Conservation (phyloP, 2,888 invertebrate species). For the Trichopoda pennipes region DNA sequence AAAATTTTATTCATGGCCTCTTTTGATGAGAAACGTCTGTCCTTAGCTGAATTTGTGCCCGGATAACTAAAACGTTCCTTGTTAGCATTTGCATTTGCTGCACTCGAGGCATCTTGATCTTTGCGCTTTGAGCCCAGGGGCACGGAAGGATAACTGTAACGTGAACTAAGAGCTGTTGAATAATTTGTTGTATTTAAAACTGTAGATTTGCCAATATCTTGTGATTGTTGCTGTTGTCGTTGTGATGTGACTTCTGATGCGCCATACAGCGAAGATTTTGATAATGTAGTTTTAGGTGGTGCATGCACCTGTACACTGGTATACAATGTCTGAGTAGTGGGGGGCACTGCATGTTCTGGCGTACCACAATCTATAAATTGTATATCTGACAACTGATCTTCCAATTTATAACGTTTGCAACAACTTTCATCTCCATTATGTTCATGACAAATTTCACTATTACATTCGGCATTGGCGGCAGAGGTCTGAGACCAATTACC, state of each 20-base stretch:
- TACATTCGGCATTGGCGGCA: constrained; percentile 41
- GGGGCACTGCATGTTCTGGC: constrained; percentile 83
- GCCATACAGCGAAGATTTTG: constrained; percentile 70
- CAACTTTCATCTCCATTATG: constrained; percentile 81
- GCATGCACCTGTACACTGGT: constrained; percentile 80
- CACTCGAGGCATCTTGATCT: constrained; percentile 74
- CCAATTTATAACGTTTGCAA: constrained; percentile 86
- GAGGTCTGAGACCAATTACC: constrained; percentile 67
- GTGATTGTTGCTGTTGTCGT: constrained; percentile 56
- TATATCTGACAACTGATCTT: constrained; percentile 89
- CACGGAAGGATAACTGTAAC: constrained; percentile 80
- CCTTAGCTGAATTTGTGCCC: constrained; percentile 72
- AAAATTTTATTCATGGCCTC: constrained; percentile 62
- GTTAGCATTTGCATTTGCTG: constrained; percentile 56
- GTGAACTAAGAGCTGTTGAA: constrained; percentile 69
- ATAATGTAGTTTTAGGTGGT: constrained; percentile 77
- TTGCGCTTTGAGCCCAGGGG: constrained; percentile 79
- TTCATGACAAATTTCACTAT: constrained; percentile 70
- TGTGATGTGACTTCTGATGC: constrained; percentile 56
- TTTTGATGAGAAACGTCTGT: constrained; percentile 64
- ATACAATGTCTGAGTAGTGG: constrained; percentile 76
- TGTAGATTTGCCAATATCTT: constrained; percentile 46
- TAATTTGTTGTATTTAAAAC: constrained; percentile 63
- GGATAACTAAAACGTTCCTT: constrained; percentile 81
- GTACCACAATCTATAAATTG: constrained; percentile 91